phyloP scores from a whole-genome alignment of 2,797 vertebrate genomes.

The Oryzias dopingdopingensis region DNA sequence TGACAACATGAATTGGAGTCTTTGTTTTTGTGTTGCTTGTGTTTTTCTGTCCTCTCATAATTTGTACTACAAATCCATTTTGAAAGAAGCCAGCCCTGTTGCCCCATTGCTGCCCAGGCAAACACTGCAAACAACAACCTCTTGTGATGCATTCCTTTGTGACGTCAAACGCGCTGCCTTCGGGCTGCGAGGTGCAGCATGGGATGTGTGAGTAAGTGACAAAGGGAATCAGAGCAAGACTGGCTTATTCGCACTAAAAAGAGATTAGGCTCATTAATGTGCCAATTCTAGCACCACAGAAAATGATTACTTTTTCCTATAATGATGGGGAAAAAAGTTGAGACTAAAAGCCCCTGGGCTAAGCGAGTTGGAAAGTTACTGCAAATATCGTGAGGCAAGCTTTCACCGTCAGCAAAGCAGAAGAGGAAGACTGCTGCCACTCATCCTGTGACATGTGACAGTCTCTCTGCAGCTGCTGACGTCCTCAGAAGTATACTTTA shows the following conservation, averaged over 20 bases:
- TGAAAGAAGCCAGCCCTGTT: slow-evolving; percentile 33
- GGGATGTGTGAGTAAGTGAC: slow-evolving; percentile 56
- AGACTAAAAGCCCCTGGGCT: slow-evolving; percentile 1
- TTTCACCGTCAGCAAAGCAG: slow-evolving; percentile 55
- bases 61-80: slow-evolving; percentile 8
- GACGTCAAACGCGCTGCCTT: slow-evolving; percentile 67
- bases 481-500: slow-evolving; percentile 33
- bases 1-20: no score
- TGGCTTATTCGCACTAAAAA: neutral
- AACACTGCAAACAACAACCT: slow-evolving; percentile 62
- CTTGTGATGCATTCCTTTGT: slow-evolving; percentile 73
- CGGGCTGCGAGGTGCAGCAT: slow-evolving; percentile 54
- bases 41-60: slow-evolving; percentile 1
- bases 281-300: slow-evolving; percentile 11
- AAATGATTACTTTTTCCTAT: slow-evolving; percentile 10
- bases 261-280: slow-evolving; percentile 26
- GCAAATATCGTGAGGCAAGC: slow-evolving; percentile 55
- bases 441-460: slow-evolving; percentile 55
- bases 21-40: neutral
- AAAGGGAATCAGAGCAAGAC: slow-evolving; percentile 18
- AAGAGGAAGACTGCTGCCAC: slow-evolving; percentile 40
- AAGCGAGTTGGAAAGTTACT: slow-evolving; percentile 61
- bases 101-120: slow-evolving; percentile 6
- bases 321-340: neutral
- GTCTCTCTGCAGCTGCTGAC: slow-evolving; percentile 38